Evolutionary conservation across 2,888 invertebrate species (phyloP), one percentile per base, ranked within the genome.

Genomic region (Agonum fuliginosum): DNA sequence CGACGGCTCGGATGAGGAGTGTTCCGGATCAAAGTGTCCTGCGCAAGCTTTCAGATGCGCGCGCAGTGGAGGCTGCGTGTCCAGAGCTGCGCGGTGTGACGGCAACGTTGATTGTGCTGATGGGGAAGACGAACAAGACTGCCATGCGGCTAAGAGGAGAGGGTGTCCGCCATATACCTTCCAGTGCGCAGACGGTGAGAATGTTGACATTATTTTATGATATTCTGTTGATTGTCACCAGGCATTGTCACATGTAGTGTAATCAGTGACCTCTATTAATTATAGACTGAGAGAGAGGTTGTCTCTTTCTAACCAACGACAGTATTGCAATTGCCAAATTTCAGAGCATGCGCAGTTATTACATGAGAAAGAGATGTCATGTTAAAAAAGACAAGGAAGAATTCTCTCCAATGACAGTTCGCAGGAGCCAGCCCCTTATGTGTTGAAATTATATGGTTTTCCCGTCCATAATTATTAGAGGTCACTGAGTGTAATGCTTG

Each of bases 1-100:
- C 5, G 96, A 96, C 83, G 95, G 94, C 17, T 95, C 95, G 0
- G 97, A 97, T 85, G 97, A 97, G 86, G 93, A 93, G 83, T 96
- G 95, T 85, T 88, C 89, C 83, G 90, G 89, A 80, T 88, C 88
- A 78, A 88, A 91, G 69, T 93, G 94, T 83, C 93, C 94, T 0
- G 85, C 87, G 78, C 93, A 94, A 86, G 91, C 95, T 5, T 94
- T 94, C 88, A 89, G 90, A 8, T 94, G 95, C 83, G 90, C 90
- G 71, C 89, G 91, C 4, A 92, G 93, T 14, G 89, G 90, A 3
- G 88, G 88, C 22, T 96, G 96, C 86, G 91, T 96, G 75, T 95
- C 95, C 0, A 89, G 93, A 34, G 94, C 95, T 0, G 90, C 92
- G 1, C 88, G 95, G 3, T 97, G 97, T 86, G 95, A 97, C 85